Evolutionary conservation across 1,140 invertebrate species (phyloP), one percentile per base, ranked within the genome.

Genomic region (Tetramorium alpestre): DNA sequence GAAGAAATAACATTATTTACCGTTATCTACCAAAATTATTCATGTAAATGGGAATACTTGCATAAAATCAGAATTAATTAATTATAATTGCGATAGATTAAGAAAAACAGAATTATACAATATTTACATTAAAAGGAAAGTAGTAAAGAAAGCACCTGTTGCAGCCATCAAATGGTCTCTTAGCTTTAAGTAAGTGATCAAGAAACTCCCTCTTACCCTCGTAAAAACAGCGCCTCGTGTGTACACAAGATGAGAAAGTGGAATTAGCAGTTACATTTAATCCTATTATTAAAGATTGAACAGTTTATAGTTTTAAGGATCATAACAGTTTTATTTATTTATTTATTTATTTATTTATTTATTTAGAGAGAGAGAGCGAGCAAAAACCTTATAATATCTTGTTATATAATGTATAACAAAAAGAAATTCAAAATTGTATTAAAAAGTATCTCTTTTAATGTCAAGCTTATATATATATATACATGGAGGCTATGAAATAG

Each of bases 171-270:
- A 41, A 69, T 10, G 13, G 7, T 38, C 69, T n/a, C 64, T 56
- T 49, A 25, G 33, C 77, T 69, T 69, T 25, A 80, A 65, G 60
- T 65, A 60, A 33, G 28, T 54, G 13, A 69, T 81, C 13, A 41
- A n/a, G 6, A 41, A 81, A 11, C 49, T 69, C 16, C 13, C 16
- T 44, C 10, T 69, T 44, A 77, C 22, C 18, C 18, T 49, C 18
- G 16, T 56, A n/a, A 80, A 41, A 80, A 65, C 28, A 38, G 16
- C 28, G 7, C 8, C 3, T 44, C 56, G 16, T 18, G 6, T 38
- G 25, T 25, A 47, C 28, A 64, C 16, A 62, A 3, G 10, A 0
- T 11, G 22, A 7, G 7, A 67, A 67, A 54, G 3, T 65, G 3
- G 3, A 54, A 67, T 65, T 67, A 25, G 3, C n/a, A 16, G 13